These are phyloP conservation scores for Drosophila lutescens DNA, from an alignment of 2,888 invertebrate genomes.

Conservation along the genomic window DNA sequence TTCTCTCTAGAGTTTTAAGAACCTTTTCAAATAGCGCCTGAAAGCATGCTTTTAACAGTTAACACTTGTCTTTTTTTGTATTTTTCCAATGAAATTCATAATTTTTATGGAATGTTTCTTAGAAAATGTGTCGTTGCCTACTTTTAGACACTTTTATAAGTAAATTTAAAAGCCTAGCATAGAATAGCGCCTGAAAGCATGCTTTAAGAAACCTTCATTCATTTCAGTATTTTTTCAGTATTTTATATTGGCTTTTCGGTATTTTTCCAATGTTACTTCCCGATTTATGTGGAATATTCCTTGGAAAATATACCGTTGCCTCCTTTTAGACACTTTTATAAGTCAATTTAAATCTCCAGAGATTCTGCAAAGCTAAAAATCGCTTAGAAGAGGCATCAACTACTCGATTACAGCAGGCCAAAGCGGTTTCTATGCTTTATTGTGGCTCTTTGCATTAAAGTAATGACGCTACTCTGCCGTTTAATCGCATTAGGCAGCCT, in stretches of 20 bases:
- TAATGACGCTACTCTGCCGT: conserved; percentile 2
- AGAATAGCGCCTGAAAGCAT: too few relatives aligned
- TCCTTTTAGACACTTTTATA: background rate
- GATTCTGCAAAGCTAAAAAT: background rate
- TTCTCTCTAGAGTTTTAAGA: too few relatives aligned
- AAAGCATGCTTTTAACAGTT: too few relatives aligned
- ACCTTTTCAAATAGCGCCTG: too few relatives aligned
- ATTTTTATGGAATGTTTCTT: background rate
- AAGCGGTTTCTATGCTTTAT: background rate
- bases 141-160: background rate
- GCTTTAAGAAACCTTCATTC: too few relatives aligned
- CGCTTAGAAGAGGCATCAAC: background rate
- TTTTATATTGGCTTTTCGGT: too few relatives aligned
- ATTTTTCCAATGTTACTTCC: too few relatives aligned
- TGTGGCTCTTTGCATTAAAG: background rate
- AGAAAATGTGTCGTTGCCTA: background rate
- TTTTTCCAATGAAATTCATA: too few relatives aligned
- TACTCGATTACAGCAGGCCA: background rate
- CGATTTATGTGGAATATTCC: background rate
- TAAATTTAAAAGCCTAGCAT: too few relatives aligned
- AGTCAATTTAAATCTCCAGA: background rate
- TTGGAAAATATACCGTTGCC: background rate
- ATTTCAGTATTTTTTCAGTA: too few relatives aligned
- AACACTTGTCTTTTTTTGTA: too few relatives aligned
- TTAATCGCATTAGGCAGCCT: conserved; percentile 39